These are phyloP conservation scores for Heliconius hermathena DNA, from an alignment of 1,140 invertebrate genomes.

Conservation along the genomic window DNA sequence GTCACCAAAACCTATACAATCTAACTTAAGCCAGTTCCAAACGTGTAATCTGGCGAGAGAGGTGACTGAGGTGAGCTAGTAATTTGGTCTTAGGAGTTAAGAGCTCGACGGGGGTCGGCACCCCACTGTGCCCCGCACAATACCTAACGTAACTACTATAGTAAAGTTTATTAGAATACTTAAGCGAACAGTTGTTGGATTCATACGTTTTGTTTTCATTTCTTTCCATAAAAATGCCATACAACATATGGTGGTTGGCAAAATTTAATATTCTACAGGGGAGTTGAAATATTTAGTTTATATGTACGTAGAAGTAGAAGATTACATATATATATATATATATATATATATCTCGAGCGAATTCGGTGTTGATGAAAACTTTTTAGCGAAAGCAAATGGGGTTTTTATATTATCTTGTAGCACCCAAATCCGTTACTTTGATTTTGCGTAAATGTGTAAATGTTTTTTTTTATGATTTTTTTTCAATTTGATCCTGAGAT, in stretches of 20 bases:
- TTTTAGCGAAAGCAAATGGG: too few relatives aligned
- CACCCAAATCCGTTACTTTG: background rate
- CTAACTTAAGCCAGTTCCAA: background rate
- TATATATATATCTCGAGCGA: background rate
- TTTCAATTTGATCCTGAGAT: too few relatives aligned
- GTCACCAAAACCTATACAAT: conserved; percentile 12
- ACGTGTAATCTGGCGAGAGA: conserved; percentile 37
- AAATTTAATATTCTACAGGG: conserved; percentile 44
- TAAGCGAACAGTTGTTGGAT: conserved; percentile 67
- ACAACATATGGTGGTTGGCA: conserved; percentile 59
- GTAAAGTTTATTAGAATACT: conserved; percentile 44
- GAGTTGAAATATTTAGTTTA: background rate
- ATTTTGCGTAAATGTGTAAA: too few relatives aligned
- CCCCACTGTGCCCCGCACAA: conserved; percentile 60
- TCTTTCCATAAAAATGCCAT: conserved; percentile 66
- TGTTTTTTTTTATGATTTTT: too few relatives aligned
- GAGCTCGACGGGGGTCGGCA: conserved; percentile 60
- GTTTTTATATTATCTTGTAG: too few relatives aligned
- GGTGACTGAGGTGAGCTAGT: conserved; percentile 57
- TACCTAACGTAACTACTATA: conserved; percentile 57
- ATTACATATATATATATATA: background rate
- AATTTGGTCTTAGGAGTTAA: conserved; percentile 65
- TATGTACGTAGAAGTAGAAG: too few relatives aligned
- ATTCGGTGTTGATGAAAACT: too few relatives aligned
- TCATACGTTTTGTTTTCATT: conserved; percentile 59